phyloP scores from a whole-genome alignment of 1,140 invertebrate genomes.

The Bradynema listronoti region DNA sequence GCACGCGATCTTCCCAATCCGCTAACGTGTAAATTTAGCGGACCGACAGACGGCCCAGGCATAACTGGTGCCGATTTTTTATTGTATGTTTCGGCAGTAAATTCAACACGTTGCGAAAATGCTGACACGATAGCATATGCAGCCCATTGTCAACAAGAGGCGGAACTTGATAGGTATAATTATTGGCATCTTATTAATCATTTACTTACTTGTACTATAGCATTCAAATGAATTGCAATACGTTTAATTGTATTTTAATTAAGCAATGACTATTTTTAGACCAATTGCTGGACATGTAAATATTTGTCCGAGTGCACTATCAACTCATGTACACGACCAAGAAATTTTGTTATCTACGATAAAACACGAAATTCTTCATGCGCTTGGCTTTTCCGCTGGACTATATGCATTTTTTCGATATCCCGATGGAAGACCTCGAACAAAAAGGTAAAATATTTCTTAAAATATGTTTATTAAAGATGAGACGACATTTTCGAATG shows the following conservation, averaged over 20 bases:
- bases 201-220: not conserved
- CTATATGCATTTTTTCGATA: slow-evolving; percentile 56
- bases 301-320: slow-evolving; percentile 88
- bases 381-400: slow-evolving; percentile 65
- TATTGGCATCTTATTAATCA: too few species aligned
- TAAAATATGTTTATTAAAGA: too few species aligned
- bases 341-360: slow-evolving; percentile 88
- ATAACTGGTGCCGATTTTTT: slow-evolving; percentile 66
- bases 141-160: slow-evolving; percentile 94
- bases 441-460: slow-evolving; percentile 25
- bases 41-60: slow-evolving; percentile 30
- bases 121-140: slow-evolving; percentile 90
- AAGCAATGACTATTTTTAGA: slow-evolving; percentile 63
- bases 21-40: slow-evolving; percentile 37
- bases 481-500: too few species aligned
- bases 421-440: slow-evolving; percentile 26
- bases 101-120: slow-evolving; percentile 80
- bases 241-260: slow-evolving; percentile 4
- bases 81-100: slow-evolving; percentile 87
- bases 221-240: not conserved
- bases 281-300: slow-evolving; percentile 97
- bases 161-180: slow-evolving; percentile 60
- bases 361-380: slow-evolving; percentile 97
- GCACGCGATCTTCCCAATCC: slow-evolving; percentile 26
- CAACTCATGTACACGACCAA: slow-evolving; percentile 81